Evolutionary conservation across 2,888 invertebrate genomes (phyloP), one percentile per base, ranked within the genome.

Genomic region (Torymus texanus): DNA sequence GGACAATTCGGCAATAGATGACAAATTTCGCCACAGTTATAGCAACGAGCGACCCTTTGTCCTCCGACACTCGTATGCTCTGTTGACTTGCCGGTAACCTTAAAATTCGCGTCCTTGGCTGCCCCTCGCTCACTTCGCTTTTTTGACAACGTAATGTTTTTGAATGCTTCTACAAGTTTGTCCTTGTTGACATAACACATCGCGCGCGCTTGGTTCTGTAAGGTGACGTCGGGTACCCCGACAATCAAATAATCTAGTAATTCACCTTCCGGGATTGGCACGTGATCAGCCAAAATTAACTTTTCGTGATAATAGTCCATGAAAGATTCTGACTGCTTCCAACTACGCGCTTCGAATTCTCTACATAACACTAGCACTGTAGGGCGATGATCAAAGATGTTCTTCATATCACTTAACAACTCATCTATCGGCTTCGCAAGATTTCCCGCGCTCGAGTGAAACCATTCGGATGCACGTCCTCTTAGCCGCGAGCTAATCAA

Each of bases 281-380:
- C 11, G 18, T 55, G 55, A 56, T 68, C 21, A 11, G 68, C 18
- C 14, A 68, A 56, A 14, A 53, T 24, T 1, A 68, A 14, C 18
- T 68, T 68, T 18, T 55, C 68, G 29, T 55, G 68, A 68, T 68
- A 68, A 55, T 55, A 68, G 18, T 68, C 12, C 68, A 68, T 55
- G 12, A 68, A 68, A 5, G 55, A 18, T 21, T 68, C 68, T 18
- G 63, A 63, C 11, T 29, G 14, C 14, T 63, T 63, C 63, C n/a
- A 63, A 29, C 14, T 41, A n/a, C 41, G 14, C 14, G n/a, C 50
- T 41, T 62, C 61, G 12, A 62, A 62, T 62, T 62, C 51, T 29
- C 29, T 5, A 29, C 29, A 3, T 5, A 2, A 29, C 29, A 29
- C 29, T 29, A 29, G 29, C 29, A 29, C 29, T 29, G 29, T 5